phyloP scores from a whole-genome alignment of 2,797 vertebrate species.

The Champsocephalus esox region DNA sequence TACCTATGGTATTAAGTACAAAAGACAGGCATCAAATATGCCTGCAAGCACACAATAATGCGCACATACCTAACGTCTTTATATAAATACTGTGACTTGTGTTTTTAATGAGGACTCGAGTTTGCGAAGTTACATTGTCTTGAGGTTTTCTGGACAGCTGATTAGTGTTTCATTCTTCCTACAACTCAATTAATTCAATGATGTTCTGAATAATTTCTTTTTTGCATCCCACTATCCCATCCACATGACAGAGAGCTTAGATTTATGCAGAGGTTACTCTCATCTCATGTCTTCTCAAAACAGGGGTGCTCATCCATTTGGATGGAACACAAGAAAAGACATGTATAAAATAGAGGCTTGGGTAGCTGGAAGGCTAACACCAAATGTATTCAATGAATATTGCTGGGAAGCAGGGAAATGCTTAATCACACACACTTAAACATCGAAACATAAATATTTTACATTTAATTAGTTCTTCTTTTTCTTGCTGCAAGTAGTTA shows the following conservation, averaged over 20 bases:
- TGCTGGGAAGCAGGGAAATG: too few species aligned
- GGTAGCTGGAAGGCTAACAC: slow-evolving; percentile 2
- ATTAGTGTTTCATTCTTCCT: slow-evolving; percentile 41
- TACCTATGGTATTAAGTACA: neutral
- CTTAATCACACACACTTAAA: neutral
- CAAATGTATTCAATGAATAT: slow-evolving; percentile 5
- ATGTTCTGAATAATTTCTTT: slow-evolving; percentile 27
- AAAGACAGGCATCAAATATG: slow-evolving; percentile 9
- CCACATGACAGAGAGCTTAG: neutral
- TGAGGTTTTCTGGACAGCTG: slow-evolving; percentile 26
- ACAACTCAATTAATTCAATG: slow-evolving; percentile 41
- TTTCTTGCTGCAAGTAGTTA: neutral
- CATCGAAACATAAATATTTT: slow-evolving; percentile 20
- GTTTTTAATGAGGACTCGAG: slow-evolving; percentile 54
- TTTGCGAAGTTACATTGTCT: slow-evolving; percentile 23
- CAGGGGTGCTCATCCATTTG: slow-evolving; percentile 32
- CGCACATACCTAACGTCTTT: slow-evolving; percentile 28
- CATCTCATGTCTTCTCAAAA: slow-evolving; percentile 5
- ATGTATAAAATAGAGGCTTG: neutral
- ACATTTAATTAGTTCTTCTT: neutral
- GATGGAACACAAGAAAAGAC: neutral
- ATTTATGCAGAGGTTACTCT: slow-evolving; percentile 30
- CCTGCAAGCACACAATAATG: slow-evolving; percentile 7
- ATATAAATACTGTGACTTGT: slow-evolving; percentile 30
- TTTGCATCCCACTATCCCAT: neutral